Evolutionary conservation across 2,797 vertebrate genomes (phyloP).

Genomic region (Halcyon badia): DNA sequence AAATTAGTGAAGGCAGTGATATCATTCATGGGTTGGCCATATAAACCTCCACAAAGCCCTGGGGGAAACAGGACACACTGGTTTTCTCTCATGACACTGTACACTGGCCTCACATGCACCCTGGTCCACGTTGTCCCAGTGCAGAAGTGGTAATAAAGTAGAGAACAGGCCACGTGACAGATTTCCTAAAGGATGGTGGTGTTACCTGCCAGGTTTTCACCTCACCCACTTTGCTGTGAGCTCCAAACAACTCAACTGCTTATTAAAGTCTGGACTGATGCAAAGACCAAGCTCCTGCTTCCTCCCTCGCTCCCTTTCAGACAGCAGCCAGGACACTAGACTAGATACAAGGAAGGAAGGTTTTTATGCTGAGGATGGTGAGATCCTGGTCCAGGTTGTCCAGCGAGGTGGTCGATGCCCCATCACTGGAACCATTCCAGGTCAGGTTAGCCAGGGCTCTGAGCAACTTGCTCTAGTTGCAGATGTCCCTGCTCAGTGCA

Average conservation of each 20-base stretch:
- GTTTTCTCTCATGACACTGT: background rate
- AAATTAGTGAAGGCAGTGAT: accelerated
- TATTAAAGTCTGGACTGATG: background rate
- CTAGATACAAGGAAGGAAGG: background rate
- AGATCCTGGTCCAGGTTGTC: background rate
- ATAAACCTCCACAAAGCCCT: background rate
- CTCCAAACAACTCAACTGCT: background rate
- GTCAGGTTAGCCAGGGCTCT: background rate
- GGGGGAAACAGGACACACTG: background rate
- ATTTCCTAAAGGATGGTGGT: background rate
- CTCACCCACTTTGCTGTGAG: background rate
- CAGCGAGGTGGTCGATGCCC: background rate
- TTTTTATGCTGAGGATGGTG: background rate
- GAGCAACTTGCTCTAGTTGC: background rate
- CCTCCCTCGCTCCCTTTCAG: background rate
- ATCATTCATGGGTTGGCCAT: accelerated
- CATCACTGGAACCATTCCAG: background rate
- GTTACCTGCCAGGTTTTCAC: background rate
- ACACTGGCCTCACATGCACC: accelerated
- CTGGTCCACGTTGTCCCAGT: accelerated
- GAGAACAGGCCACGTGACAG: background rate
- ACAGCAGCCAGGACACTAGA: background rate
- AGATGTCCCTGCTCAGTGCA: background rate
- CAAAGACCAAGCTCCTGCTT: background rate
- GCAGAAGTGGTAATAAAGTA: background rate